A percentile compares a stretch with the other conserved stretches of the same genome.
Evolutionary conservation across 2,113 vertebrate genomes (phyloP).

Genomic region (Sardina pilchardus): DNA sequence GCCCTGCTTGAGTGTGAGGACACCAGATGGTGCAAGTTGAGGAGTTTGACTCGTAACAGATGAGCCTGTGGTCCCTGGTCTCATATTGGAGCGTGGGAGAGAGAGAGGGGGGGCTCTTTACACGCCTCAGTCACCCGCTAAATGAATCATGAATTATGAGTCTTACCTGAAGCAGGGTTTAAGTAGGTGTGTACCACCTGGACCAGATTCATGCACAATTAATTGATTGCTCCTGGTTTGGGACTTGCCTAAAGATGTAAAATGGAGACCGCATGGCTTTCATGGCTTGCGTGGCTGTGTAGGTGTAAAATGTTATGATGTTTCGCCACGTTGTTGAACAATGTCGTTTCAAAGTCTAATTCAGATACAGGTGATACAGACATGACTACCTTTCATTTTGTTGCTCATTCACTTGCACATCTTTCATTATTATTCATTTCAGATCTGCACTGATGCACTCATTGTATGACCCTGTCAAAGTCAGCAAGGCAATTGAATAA

Average conservation of each 20-base stretch:
- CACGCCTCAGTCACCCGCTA: constrained; percentile 9
- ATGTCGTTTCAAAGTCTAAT: neutral
- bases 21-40: constrained; percentile 14
- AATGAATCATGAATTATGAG: constrained; percentile 17
- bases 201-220: neutral
- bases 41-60: constrained; percentile 5
- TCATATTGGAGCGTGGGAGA: neutral
- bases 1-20: neutral
- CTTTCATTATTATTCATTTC: constrained; percentile 23
- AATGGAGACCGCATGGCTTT: neutral
- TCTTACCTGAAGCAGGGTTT: constrained; percentile 10
- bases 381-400: neutral
- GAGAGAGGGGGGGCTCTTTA: neutral
- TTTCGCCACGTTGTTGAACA: neutral
- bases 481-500: neutral
- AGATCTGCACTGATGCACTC: constrained; percentile 18
- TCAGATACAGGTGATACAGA: neutral
- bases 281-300: neutral
- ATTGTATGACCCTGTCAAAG: neutral
- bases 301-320: neutral
- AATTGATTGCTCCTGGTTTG: neutral
- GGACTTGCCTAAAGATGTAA: neutral
- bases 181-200: neutral
- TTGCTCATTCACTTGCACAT: neutral
- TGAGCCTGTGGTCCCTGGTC: neutral